Conservation (phyloP, 2,797 vertebrate genomes). For the Acomys russatus region DNA sequence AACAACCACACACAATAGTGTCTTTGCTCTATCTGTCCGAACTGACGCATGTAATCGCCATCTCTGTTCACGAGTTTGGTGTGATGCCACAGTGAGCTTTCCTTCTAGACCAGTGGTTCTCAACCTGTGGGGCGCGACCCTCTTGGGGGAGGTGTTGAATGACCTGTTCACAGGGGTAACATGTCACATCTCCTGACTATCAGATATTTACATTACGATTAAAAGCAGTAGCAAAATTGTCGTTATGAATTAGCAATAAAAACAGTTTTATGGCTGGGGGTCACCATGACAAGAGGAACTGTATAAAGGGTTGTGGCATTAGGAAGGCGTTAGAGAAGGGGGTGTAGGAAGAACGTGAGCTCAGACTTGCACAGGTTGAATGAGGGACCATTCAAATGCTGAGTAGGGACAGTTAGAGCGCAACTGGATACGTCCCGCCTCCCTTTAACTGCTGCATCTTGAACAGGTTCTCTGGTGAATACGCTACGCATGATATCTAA, state of each 20-base stretch:
- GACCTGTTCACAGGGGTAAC: background rate
- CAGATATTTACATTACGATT: background rate
- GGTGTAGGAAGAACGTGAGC: background rate
- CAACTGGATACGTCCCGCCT: background rate
- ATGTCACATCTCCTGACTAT: background rate
- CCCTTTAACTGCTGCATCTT: conserved; percentile 5
- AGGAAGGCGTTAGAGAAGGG: conserved; percentile 9
- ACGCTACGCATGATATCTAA: conserved; percentile 59
- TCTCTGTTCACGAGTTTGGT: background rate
- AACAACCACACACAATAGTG: background rate
- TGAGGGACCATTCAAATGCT: background rate
- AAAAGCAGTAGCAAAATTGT: background rate
- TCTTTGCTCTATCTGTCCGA: background rate
- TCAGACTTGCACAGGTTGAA: background rate
- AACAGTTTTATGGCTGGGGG: background rate
- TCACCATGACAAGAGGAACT: background rate
- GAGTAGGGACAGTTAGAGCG: background rate
- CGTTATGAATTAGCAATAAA: background rate
- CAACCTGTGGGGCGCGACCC: background rate
- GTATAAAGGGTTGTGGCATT: background rate
- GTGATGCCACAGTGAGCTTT: background rate
- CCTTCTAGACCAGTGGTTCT: background rate
- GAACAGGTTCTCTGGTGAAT: conserved; percentile 35
- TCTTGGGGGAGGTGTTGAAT: background rate
- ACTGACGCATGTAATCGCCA: background rate